phyloP scores from a whole-genome alignment of 2,113 vertebrate species.

The Engraulis encrasicolus region DNA sequence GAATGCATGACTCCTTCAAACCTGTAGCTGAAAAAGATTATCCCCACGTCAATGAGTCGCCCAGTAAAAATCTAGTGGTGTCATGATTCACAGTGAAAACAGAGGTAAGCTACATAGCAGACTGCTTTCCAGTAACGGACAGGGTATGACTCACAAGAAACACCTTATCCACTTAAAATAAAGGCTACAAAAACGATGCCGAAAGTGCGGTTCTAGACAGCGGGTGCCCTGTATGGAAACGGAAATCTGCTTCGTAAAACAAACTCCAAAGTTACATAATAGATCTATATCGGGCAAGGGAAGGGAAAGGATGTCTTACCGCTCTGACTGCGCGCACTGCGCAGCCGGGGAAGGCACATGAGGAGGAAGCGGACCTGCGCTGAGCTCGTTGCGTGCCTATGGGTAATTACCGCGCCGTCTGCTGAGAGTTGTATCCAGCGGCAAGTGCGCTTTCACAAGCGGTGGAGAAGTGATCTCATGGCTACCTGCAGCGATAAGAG shows the following conservation, averaged over 20 bases:
- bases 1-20: neutral
- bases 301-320: conserved; percentile 26
- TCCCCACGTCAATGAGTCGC: neutral
- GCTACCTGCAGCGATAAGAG: conserved; percentile 62
- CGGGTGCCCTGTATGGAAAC: neutral
- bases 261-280: neutral
- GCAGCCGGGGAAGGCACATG: too few relatives aligned
- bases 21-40: neutral
- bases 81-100: conserved; percentile 34
- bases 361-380: conserved; percentile 32
- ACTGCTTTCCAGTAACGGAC: neutral
- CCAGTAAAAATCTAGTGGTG: neutral
- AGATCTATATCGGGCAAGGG: neutral
- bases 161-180: neutral
- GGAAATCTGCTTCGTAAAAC: neutral
- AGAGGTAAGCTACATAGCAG: neutral
- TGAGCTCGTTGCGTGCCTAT: conserved; percentile 67
- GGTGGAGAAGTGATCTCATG: conserved; percentile 68
- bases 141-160: neutral
- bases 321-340: conserved; percentile 5
- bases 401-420: conserved; percentile 68
- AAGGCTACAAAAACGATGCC: neutral
- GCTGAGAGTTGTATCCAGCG: conserved; percentile 64
- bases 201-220: neutral
- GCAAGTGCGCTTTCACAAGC: conserved; percentile 56